A percentile compares a stretch with the other conserved stretches of the same genome.
Conservation (phyloP, 2,888 invertebrate species). For the Archips crataeganus region DNA sequence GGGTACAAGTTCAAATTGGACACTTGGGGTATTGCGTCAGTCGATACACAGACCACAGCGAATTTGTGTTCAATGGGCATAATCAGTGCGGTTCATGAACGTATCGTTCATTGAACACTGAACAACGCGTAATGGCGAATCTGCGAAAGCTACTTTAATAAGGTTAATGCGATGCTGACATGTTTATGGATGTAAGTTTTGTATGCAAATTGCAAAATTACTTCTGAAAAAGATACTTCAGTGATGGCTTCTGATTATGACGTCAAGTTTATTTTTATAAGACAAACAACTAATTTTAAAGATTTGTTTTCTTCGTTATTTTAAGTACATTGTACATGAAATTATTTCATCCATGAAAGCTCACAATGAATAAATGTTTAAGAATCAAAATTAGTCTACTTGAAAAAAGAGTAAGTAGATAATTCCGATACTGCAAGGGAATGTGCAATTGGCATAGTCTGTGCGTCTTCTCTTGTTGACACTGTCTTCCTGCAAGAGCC, state of each 20-base stretch:
- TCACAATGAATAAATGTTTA: background rate
- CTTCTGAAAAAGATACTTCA: slow-evolving; percentile 27
- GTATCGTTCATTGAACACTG: slow-evolving; percentile 51
- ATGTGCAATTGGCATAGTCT: background rate
- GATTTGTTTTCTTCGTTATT: background rate
- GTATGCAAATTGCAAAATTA: slow-evolving; percentile 21
- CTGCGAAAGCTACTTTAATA: slow-evolving; percentile 48
- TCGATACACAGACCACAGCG: slow-evolving; percentile 70
- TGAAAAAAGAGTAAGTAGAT: background rate
- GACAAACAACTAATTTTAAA: background rate
- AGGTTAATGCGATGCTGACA: slow-evolving; percentile 38
- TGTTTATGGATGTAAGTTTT: slow-evolving; percentile 32
- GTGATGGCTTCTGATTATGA: background rate
- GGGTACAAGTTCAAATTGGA: slow-evolving; percentile 80
- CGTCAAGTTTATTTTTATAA: background rate
- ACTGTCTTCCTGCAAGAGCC: background rate
- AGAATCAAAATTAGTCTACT: background rate
- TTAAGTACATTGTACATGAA: background rate
- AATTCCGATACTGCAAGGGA: background rate
- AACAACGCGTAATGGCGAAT: slow-evolving; percentile 73
- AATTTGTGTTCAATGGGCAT: slow-evolving; percentile 70
- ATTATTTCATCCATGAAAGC: background rate
- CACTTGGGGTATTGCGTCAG: slow-evolving; percentile 80
- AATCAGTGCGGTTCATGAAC: slow-evolving; percentile 12
- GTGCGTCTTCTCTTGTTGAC: background rate